phyloP scores from a whole-genome alignment of 2,113 vertebrate genomes.

The Poecilia latipinna region DNA sequence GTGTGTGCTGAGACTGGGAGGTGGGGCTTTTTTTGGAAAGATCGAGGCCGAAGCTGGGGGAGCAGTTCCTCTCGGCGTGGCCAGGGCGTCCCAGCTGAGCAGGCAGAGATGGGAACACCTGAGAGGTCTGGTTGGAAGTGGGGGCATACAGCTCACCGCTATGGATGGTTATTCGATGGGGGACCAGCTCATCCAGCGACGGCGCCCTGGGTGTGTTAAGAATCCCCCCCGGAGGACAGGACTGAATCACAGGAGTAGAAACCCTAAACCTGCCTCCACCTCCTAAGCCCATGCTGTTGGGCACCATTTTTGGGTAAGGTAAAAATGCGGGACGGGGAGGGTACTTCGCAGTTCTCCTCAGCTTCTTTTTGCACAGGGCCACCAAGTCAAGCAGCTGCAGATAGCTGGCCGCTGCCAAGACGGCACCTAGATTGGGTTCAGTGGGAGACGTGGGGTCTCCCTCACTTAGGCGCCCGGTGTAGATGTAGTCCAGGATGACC shows the following conservation, averaged over 20 bases:
- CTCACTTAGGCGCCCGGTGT: slow-evolving; percentile 92
- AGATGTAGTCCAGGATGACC: slow-evolving; percentile 98
- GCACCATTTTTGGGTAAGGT: slow-evolving; percentile 84
- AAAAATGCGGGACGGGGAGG: slow-evolving; percentile 88
- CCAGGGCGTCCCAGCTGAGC: slow-evolving; percentile 72
- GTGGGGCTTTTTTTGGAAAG: slow-evolving; percentile 96
- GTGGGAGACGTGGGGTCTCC: slow-evolving; percentile 83
- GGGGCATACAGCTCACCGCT: slow-evolving; percentile 91
- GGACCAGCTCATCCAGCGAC: slow-evolving; percentile 79
- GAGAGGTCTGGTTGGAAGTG: slow-evolving; percentile 80
- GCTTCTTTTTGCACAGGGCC: slow-evolving; percentile 94
- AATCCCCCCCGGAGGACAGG: slow-evolving; percentile 84
- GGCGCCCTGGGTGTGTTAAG: slow-evolving; percentile 73
- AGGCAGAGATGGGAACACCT: slow-evolving; percentile 83
- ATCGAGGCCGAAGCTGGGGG: slow-evolving; percentile 93
- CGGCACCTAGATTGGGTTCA: slow-evolving; percentile 89
- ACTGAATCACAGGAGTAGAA: slow-evolving; percentile 93
- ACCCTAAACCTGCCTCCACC: slow-evolving; percentile 83
- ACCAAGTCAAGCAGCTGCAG: slow-evolving; percentile 97
- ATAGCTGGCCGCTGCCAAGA: slow-evolving; percentile 95
- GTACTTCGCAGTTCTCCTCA: slow-evolving; percentile 94
- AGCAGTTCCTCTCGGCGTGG: slow-evolving; percentile 87
- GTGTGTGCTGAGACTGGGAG: slow-evolving; percentile 76
- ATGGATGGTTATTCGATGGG: slow-evolving; percentile 85
- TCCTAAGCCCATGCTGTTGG: slow-evolving; percentile 65